Evolutionary conservation across 23 tunicate genomes (phyloP).

Genomic region (Halocynthia roretzi): DNA sequence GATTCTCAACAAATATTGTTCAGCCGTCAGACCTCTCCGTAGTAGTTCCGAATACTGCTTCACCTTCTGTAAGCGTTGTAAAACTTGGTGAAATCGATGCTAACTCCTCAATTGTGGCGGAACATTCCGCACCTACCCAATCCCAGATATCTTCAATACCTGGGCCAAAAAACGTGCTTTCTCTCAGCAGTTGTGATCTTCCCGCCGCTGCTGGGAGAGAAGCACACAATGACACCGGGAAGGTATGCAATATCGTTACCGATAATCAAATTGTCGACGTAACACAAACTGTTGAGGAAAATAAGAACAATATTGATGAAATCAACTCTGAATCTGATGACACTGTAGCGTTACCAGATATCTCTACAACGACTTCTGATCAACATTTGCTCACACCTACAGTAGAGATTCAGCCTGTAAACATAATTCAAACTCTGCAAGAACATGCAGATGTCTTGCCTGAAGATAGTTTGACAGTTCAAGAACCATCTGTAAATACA

Average conservation of each 20-base stretch:
- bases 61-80: too few relatives aligned
- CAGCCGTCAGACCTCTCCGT: too few relatives aligned
- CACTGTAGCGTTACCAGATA: not conserved
- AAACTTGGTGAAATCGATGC: too few relatives aligned
- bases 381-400: not conserved
- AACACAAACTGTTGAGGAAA: not conserved
- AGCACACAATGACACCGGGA: slow-evolving; percentile 11
- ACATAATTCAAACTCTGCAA: not conserved
- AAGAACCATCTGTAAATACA: not conserved
- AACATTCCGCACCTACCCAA: slow-evolving; percentile 1
- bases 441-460: not conserved
- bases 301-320: not conserved
- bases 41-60: too few relatives aligned
- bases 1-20: too few relatives aligned
- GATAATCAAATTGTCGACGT: not conserved
- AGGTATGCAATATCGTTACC: not conserved
- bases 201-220: slow-evolving; percentile 94
- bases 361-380: not conserved
- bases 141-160: slow-evolving; percentile 17
- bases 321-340: not conserved
- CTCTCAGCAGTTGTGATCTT: slow-evolving; percentile 89
- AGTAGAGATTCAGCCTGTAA: too few relatives aligned
- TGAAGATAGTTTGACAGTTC: not conserved
- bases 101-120: too few relatives aligned
- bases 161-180: slow-evolving; percentile 78